These are phyloP conservation scores for Malthinus seriepunctatus DNA, from an alignment of 2,888 invertebrate genomes.

Conservation along the genomic window DNA sequence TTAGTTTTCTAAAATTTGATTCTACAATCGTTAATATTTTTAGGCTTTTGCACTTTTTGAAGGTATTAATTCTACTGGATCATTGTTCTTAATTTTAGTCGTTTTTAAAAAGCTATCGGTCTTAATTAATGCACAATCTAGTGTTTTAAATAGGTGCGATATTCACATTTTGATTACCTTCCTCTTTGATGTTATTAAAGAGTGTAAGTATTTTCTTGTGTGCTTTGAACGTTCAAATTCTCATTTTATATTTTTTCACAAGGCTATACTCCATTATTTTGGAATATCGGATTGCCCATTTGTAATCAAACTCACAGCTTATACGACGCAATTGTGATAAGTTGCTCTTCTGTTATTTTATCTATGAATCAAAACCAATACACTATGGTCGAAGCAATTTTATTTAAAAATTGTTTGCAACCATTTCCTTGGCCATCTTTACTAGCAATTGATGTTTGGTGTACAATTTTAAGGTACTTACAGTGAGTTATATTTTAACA, in stretches of 20 bases:
- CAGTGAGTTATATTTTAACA: not conserved
- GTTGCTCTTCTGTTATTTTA: slow-evolving; percentile 34
- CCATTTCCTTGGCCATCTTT: slow-evolving; percentile 39
- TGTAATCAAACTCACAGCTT: not conserved
- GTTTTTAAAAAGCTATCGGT: slow-evolving; percentile 3
- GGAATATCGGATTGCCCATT: not conserved
- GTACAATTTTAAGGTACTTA: slow-evolving; percentile 41
- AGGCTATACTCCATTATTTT: slow-evolving; percentile 16
- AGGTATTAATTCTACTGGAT: not conserved
- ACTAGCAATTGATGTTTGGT: slow-evolving; percentile 43
- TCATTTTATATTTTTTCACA: not conserved
- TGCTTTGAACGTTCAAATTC: not conserved
- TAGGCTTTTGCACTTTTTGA: not conserved
- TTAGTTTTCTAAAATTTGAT: not conserved
- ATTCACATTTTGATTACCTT: not conserved
- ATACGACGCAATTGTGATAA: slow-evolving; percentile 36
- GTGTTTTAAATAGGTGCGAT: not conserved
- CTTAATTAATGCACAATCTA: not conserved
- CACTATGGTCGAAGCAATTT: slow-evolving; percentile 33
- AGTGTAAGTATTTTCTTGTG: not conserved
- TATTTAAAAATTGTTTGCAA: slow-evolving; percentile 40
- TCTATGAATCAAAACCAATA: slow-evolving; percentile 30
- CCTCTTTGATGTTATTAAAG: slow-evolving; percentile 1
- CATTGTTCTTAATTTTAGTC: slow-evolving; percentile 8
- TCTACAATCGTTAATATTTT: slow-evolving; percentile 5